Percentiles rank a stretch among this genome's conserved stretches.
These are phyloP conservation scores for Megathymus violae DNA, from an alignment of 1,140 invertebrate genomes.

Conservation along the genomic window DNA sequence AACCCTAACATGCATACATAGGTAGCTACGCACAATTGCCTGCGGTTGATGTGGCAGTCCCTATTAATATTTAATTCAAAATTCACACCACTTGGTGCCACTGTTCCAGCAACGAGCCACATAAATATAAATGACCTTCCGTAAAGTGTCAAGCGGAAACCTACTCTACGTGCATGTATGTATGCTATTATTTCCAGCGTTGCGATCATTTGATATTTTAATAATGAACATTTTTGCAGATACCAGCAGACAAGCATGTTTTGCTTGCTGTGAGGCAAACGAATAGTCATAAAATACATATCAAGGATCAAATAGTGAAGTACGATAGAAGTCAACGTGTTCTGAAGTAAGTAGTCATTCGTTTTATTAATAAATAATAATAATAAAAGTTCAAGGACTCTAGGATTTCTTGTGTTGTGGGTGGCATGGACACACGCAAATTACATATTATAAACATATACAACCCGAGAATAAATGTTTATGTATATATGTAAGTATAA, in stretches of 20 bases:
- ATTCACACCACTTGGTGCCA: conserved; percentile 62
- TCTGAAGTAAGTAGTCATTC: conserved; percentile 85
- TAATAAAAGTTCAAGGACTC: no score
- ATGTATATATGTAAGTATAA: no score
- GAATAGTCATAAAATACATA: conserved; percentile 90
- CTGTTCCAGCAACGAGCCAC: conserved; percentile 52
- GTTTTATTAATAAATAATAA: no score
- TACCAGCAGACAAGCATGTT: conserved; percentile 89
- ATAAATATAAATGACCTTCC: conserved; percentile 51
- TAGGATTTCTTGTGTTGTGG: no score
- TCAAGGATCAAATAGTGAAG: conserved; percentile 90
- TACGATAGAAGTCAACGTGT: conserved; percentile 90
- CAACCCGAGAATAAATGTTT: no score
- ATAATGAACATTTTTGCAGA: conserved; percentile 67
- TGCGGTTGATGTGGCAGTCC: conserved; percentile 57
- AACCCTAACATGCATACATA: neutral
- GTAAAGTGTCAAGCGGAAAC: conserved; percentile 21
- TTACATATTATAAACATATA: no score
- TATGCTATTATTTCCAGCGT: conserved; percentile 22
- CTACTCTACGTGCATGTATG: neutral
- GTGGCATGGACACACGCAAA: no score
- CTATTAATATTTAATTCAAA: conserved; percentile 75
- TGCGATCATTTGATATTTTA: conserved; percentile 11
- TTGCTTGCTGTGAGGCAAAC: conserved; percentile 89
- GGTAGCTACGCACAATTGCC: conserved; percentile 1